phyloP scores from a whole-genome alignment of 2,797 vertebrate genomes.

The Micropoecilia bifurca region DNA sequence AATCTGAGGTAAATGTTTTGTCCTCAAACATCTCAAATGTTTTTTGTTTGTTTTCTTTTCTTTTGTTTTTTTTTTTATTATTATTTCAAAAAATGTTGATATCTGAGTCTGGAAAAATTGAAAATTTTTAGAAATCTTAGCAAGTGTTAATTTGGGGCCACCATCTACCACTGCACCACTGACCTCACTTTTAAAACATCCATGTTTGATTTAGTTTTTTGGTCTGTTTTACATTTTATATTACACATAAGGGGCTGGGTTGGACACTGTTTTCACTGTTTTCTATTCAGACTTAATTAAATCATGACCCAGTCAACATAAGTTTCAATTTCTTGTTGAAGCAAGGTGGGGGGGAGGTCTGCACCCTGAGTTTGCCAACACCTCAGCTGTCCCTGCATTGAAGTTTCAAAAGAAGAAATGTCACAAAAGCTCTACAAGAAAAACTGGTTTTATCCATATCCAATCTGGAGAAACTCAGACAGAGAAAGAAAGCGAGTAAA shows the following conservation, averaged over 20 bases:
- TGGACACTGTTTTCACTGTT: background rate
- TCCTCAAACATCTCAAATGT: background rate
- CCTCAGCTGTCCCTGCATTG: background rate
- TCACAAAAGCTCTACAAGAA: background rate
- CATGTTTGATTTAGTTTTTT: background rate
- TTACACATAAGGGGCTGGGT: background rate
- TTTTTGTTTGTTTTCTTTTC: no score
- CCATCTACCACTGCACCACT: background rate
- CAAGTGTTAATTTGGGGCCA: background rate
- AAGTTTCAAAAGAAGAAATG: background rate
- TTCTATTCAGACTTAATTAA: background rate
- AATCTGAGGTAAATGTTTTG: background rate
- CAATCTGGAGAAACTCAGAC: no score
- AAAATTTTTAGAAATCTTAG: background rate
- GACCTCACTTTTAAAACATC: background rate
- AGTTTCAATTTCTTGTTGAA: background rate
- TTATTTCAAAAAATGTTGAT: background rate
- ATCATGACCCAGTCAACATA: background rate
- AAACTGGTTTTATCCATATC: background rate
- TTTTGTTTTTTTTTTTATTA: no score
- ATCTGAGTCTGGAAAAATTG: background rate
- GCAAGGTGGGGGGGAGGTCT: background rate
- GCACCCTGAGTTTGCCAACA: background rate
- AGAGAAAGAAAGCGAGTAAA: no score
- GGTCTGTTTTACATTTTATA: background rate